phyloP scores from a whole-genome alignment of 2,113 vertebrate genomes.

The Pelmatolapia mariae region DNA sequence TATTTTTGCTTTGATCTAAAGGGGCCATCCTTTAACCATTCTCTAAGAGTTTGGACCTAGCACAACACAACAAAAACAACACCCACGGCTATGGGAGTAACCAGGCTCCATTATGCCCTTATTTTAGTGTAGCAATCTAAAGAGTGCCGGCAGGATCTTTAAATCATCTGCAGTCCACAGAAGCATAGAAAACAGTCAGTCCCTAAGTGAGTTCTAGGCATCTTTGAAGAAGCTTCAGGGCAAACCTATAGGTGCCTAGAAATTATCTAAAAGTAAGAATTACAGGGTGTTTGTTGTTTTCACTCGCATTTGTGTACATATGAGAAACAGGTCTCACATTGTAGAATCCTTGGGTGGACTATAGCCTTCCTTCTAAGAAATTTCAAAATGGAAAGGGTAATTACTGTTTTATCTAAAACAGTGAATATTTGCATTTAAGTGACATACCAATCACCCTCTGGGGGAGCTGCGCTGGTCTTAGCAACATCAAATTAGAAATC shows the following conservation, averaged over 20 bases:
- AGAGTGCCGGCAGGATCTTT: not conserved
- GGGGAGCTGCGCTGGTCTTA: not conserved
- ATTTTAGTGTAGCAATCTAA: conserved; percentile 35
- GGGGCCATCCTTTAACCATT: conserved; percentile 28
- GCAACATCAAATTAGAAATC: conserved; percentile 42
- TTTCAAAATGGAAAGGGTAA: not conserved
- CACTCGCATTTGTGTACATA: not conserved
- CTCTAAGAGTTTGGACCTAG: conserved; percentile 28
- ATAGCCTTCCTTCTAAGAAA: not conserved
- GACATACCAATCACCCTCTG: not conserved
- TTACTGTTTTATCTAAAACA: not conserved
- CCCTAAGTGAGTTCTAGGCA: not conserved
- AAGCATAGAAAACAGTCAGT: not conserved
- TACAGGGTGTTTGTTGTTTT: not conserved
- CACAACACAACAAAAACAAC: conserved; percentile 48
- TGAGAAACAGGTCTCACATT: not conserved
- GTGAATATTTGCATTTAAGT: not conserved
- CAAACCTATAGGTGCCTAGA: not conserved
- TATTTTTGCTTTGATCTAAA: conserved; percentile 53
- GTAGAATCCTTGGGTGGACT: not conserved
- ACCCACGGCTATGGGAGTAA: conserved; percentile 11
- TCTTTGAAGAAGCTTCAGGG: not conserved
- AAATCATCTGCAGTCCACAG: not conserved
- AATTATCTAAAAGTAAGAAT: not conserved
- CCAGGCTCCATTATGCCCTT: conserved; percentile 16